Conservation (phyloP, 2,113 vertebrate species). For the Phaethornis superciliosus region DNA sequence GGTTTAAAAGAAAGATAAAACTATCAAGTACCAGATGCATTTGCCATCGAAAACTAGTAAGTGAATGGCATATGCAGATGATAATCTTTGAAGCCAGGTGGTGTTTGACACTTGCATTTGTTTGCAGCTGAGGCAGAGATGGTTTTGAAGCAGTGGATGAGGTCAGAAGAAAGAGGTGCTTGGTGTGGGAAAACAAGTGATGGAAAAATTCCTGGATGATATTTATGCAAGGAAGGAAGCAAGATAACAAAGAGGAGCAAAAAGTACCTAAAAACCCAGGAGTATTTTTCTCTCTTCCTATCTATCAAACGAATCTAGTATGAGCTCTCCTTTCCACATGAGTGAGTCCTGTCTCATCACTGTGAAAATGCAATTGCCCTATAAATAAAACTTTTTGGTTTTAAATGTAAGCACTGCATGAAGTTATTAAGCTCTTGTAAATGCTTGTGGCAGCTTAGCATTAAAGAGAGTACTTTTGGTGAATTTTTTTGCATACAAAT, state of each 20-base stretch:
- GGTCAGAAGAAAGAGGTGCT: not conserved
- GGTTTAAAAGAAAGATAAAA: constrained; percentile 4
- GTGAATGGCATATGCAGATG: not conserved
- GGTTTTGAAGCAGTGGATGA: not conserved
- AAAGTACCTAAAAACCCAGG: rapidly evolving
- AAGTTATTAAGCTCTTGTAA: constrained; percentile 49
- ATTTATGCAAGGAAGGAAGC: not conserved
- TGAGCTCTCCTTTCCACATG: not conserved
- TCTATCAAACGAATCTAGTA: not conserved
- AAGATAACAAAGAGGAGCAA: not conserved
- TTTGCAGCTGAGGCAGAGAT: not conserved
- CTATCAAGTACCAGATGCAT: not conserved
- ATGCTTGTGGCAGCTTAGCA: constrained; percentile 12
- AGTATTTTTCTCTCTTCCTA: not conserved
- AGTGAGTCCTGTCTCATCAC: not conserved
- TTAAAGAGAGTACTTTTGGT: not conserved
- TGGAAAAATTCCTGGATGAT: not conserved
- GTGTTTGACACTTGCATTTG: not conserved
- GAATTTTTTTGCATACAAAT: constrained; percentile 19
- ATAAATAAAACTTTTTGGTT: constrained; percentile 44
- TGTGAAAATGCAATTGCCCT: constrained; percentile 31
- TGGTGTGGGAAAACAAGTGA: not conserved
- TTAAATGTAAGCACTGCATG: not conserved
- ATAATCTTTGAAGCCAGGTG: not conserved
- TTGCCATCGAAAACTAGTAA: not conserved